Base-by-base conservation (phyloP, 2,797 vertebrate genomes). In the Sebastes diaconus region DNA sequence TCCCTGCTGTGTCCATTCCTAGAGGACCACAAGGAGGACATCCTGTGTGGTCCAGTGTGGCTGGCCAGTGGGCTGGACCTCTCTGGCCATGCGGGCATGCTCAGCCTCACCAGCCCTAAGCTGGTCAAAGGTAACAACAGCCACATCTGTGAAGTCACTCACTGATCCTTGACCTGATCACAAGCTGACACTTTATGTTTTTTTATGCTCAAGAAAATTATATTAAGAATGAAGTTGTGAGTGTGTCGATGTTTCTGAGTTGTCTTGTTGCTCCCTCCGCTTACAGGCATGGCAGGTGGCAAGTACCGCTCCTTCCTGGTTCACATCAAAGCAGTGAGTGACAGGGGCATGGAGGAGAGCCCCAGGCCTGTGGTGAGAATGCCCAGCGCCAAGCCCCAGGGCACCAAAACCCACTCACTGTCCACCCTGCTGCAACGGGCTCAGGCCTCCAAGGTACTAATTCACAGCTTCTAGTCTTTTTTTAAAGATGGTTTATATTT, bases 281-380 rank as follows among this genome's bases (percentile, higher is more conserved):
- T 14, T 93, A 2, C 87, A 99, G 99, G 99, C 77, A 99, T 99
- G 97, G 98, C 98, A 25, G 99, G 99, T 90, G 99, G 99, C 73
- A 99, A 99, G 93, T 99, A 99, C 69, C 98, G 99, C 72, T 99
- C 99, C 0, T 99, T 99, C 95, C 95, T 99, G 95, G 98, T 99
- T 80, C 99, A 99, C 68, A 98, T 99, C 60, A 99, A 99, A 93
- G 97, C 98, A 27, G 97, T 97, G 81, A 98, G 96, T 87, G 99
- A 99, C 88, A 96, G 97, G 92, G 94, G 95, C 87, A 89, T 95
- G 79, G 98, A 99, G 86, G 99, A 99, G 66, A 96, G 95, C 70
- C 94, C 97, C n/a, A 95, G 98, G 79, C 98, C 98, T 1, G 96
- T 99, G 81, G 96, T 99, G 72, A 96, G 98, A 86, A 98, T 99